phyloP scores from a whole-genome alignment of 2,888 invertebrate genomes.

The Leptothorax acervorum region DNA sequence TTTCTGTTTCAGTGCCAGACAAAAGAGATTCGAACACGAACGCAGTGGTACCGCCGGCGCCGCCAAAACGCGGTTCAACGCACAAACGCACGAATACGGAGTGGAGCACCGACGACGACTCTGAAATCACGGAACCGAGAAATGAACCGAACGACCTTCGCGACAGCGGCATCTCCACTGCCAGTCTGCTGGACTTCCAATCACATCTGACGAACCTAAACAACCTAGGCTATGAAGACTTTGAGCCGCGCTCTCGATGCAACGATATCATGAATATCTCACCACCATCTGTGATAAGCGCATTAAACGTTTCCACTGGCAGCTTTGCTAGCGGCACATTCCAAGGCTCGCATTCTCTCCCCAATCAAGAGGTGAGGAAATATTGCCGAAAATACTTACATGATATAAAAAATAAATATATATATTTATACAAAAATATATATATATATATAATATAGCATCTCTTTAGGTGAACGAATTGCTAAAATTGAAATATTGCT shows the following conservation, averaged over 20 bases:
- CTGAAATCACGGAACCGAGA: slow-evolving; percentile 71
- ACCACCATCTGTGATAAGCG: slow-evolving; percentile 82
- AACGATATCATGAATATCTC: slow-evolving; percentile 85
- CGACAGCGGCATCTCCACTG: slow-evolving; percentile 87
- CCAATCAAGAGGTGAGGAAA: slow-evolving; percentile 80
- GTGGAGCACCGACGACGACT: slow-evolving; percentile 82
- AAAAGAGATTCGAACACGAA: slow-evolving; percentile 86
- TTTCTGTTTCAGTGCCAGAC: slow-evolving; percentile 86
- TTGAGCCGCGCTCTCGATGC: slow-evolving; percentile 83
- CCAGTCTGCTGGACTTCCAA: slow-evolving; percentile 84
- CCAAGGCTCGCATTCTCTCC: slow-evolving; percentile 80
- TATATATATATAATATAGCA: neutral
- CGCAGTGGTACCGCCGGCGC: slow-evolving; percentile 86
- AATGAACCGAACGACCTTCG: slow-evolving; percentile 86
- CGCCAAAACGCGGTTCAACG: slow-evolving; percentile 84
- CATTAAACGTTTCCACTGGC: slow-evolving; percentile 80
- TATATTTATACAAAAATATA: neutral
- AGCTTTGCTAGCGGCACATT: slow-evolving; percentile 80
- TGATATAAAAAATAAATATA: neutral
- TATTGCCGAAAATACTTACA: neutral
- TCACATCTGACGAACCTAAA: slow-evolving; percentile 84
- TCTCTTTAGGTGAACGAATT: neutral
- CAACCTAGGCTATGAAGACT: slow-evolving; percentile 85
- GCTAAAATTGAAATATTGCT: slow-evolving; percentile 11
- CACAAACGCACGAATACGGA: slow-evolving; percentile 82